phyloP scores from a whole-genome alignment of 2,888 invertebrate species.

The Drosophila mettleri region DNA sequence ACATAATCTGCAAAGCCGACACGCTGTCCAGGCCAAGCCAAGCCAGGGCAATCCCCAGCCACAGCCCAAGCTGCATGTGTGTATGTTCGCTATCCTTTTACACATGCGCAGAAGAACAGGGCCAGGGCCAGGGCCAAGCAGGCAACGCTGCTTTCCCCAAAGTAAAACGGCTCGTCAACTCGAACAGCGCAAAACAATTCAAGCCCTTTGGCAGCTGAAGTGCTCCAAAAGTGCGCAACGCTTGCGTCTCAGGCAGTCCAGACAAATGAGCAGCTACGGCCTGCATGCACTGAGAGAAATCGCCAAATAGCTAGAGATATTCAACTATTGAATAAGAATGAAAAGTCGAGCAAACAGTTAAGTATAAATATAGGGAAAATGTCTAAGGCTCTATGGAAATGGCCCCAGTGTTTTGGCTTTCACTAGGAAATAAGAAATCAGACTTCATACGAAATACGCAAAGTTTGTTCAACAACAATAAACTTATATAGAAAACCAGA shows the following conservation, averaged over 20 bases:
- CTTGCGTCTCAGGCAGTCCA: slow-evolving; percentile 74
- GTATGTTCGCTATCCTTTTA: slow-evolving; percentile 56
- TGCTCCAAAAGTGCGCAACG: slow-evolving; percentile 80
- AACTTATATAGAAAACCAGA: neutral
- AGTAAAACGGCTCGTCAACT: slow-evolving; percentile 58
- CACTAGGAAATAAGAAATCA: neutral
- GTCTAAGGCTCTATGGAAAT: too few species aligned
- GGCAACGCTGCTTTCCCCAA: slow-evolving; percentile 49
- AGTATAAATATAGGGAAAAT: neutral
- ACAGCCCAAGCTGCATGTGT: slow-evolving; percentile 17
- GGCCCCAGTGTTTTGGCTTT: too few species aligned
- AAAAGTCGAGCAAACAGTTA: neutral
- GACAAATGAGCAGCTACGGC: slow-evolving; percentile 75
- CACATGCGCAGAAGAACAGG: slow-evolving; percentile 45
- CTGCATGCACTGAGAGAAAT: slow-evolving; percentile 42
- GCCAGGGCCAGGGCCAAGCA: slow-evolving; percentile 2
- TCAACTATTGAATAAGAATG: neutral
- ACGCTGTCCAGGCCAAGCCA: slow-evolving; percentile 39
- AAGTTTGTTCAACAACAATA: neutral
- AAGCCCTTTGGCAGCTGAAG: slow-evolving; percentile 67
- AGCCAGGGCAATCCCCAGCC: slow-evolving; percentile 67
- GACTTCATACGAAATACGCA: neutral
- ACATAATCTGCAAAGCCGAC: slow-evolving; percentile 50
- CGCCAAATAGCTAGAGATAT: neutral
- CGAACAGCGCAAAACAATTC: slow-evolving; percentile 34